Evolutionary conservation across 2,797 vertebrate species (phyloP).

Genomic region (Coreius guichenoti): DNA sequence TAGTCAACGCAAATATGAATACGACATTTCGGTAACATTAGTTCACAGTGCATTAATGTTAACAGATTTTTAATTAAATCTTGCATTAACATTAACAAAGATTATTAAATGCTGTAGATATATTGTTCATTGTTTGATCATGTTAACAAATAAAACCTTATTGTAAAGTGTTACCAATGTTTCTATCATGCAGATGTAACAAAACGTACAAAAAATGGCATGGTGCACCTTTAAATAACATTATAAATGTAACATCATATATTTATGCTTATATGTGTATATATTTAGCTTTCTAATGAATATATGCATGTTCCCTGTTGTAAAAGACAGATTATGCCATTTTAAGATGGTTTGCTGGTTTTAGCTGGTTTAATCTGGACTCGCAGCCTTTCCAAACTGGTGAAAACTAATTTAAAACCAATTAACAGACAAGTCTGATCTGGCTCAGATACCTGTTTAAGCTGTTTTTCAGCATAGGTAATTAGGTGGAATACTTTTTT

Average conservation of each 20-base stretch:
- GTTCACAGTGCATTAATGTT: neutral
- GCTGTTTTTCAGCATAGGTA: neutral
- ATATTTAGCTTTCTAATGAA: neutral
- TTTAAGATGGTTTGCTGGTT: neutral
- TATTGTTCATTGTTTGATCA: neutral
- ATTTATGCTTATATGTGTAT: neutral
- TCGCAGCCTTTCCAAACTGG: neutral
- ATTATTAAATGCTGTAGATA: neutral
- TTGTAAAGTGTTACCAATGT: neutral
- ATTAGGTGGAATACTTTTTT: neutral
- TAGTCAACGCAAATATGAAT: neutral
- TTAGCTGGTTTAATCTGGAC: slow-evolving; percentile 7
- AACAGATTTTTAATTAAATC: neutral
- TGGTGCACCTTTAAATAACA: neutral
- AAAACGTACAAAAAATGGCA: neutral
- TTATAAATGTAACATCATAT: neutral
- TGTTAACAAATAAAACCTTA: neutral
- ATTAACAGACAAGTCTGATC: neutral
- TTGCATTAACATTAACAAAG: neutral
- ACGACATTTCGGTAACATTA: neutral
- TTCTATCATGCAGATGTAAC: neutral
- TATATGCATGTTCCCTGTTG: neutral
- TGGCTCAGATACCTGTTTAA: neutral
- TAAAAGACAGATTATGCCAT: neutral
- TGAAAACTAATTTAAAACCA: neutral